Percentiles rank a stretch among this genome's conserved stretches.
Evolutionary conservation across 2,888 invertebrate genomes (phyloP).

Genomic region (Rutpela maculata): DNA sequence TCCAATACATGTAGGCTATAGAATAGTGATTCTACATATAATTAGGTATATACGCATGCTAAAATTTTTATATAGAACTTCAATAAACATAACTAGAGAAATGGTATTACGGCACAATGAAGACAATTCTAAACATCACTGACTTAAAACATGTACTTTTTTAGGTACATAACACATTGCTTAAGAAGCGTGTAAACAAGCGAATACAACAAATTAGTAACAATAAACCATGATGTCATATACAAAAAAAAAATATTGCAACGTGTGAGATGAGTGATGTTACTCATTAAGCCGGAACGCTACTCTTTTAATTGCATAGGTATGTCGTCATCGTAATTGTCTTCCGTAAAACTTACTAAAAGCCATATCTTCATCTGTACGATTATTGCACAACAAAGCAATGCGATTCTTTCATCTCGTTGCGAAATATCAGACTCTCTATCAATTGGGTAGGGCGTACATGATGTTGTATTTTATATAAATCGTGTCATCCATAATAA

Average conservation of each 20-base stretch:
- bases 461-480: neutral
- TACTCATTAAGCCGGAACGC: conserved; percentile 1
- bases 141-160: too few species aligned
- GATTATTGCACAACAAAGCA: neutral
- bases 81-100: too few species aligned
- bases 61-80: too few species aligned
- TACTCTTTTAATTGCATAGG: neutral
- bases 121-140: neutral
- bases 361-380: neutral
- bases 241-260: neutral
- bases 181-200: neutral
- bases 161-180: neutral
- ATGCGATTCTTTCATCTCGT: neutral
- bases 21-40: too few species aligned
- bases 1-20: too few species aligned
- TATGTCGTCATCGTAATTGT: conserved; percentile 1
- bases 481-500: neutral
- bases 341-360: conserved; percentile 2
- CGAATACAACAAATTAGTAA: neutral
- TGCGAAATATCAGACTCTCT: neutral
- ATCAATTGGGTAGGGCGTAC: neutral
- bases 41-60: too few species aligned
- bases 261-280: neutral
- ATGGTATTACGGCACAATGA: neutral
- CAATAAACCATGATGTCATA: neutral